Percentiles rank a stretch among this genome's conserved stretches.
Evolutionary conservation across 1,140 invertebrate species (phyloP).

Genomic region (Trypoxylus dichotomus): DNA sequence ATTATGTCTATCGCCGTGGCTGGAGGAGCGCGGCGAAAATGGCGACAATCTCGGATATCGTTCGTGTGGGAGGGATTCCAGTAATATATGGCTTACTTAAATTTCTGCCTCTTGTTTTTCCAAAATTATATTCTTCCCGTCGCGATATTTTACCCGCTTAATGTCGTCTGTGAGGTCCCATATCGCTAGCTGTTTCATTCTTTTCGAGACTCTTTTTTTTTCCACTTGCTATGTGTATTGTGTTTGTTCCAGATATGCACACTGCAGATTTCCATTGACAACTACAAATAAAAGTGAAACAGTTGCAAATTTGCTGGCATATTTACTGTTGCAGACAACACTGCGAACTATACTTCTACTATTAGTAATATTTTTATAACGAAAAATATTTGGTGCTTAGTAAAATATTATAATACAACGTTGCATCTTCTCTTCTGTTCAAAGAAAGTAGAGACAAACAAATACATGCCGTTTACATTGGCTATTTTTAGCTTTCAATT

Average conservation of each 20-base stretch:
- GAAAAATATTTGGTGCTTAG: no score
- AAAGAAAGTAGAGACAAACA: no score
- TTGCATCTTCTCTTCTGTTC: no score
- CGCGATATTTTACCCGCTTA: slow-evolving; percentile 19
- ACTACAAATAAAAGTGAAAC: no score
- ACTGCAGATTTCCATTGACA: no score
- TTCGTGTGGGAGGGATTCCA: slow-evolving; percentile 37
- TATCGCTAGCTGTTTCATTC: slow-evolving; percentile 3
- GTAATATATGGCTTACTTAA: slow-evolving; percentile 29
- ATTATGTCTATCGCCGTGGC: slow-evolving; percentile 46
- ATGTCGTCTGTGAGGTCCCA: slow-evolving; percentile 19
- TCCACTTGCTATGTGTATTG: neutral
- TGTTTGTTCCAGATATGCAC: neutral
- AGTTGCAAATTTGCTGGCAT: no score
- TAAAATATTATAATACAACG: no score
- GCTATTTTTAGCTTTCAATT: no score
- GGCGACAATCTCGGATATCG: slow-evolving; percentile 46
- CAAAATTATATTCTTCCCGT: slow-evolving; percentile 22
- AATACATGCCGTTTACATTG: no score
- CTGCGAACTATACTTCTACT: no score
- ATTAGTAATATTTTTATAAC: no score
- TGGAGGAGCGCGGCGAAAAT: slow-evolving; percentile 40
- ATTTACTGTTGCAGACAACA: no score
- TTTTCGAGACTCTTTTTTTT: neutral
- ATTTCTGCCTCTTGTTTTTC: slow-evolving; percentile 25